Conservation (phyloP, 2,797 vertebrate species). For the Ctenochaetus hawaiiensis region DNA sequence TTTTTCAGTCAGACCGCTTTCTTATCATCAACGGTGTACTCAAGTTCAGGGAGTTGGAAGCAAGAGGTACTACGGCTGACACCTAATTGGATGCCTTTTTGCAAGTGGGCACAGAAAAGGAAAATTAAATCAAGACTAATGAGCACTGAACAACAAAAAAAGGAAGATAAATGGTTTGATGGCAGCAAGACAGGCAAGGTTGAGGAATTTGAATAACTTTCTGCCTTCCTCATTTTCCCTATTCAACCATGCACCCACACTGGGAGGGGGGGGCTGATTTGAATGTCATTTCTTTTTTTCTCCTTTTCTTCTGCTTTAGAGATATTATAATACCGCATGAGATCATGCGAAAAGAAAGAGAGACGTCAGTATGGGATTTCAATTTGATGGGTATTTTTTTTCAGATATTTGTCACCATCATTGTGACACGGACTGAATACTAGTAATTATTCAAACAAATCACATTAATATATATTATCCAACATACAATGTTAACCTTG, state of each 20-base stretch:
- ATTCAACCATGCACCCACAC: conserved; percentile 57
- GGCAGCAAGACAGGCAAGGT: conserved; percentile 66
- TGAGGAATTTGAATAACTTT: conserved; percentile 74
- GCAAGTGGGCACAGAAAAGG: conserved; percentile 59
- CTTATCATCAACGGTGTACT: conserved; percentile 33
- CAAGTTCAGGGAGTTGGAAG: conserved; percentile 32
- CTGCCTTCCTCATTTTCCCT: conserved; percentile 62
- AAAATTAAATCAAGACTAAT: conserved; percentile 84
- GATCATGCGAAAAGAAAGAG: not conserved
- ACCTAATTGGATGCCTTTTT: conserved; percentile 75
- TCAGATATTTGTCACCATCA: not conserved
- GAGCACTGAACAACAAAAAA: conserved; percentile 77
- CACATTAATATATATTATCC: not conserved
- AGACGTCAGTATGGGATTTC: not conserved
- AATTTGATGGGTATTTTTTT: not conserved
- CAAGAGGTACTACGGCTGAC: conserved; percentile 20
- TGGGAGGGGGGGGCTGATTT: not conserved
- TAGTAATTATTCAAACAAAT: not conserved
- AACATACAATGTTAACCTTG: not conserved
- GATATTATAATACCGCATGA: conserved; percentile 1
- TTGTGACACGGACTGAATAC: not conserved
- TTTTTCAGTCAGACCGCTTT: conserved; percentile 54
- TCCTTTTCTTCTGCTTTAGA: conserved; percentile 13
- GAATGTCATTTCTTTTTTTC: conserved; percentile 15
- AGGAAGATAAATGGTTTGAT: conserved; percentile 80